Evolutionary conservation across 1,140 invertebrate genomes (phyloP).

Genomic region (Tyrophagus putrescentiae): DNA sequence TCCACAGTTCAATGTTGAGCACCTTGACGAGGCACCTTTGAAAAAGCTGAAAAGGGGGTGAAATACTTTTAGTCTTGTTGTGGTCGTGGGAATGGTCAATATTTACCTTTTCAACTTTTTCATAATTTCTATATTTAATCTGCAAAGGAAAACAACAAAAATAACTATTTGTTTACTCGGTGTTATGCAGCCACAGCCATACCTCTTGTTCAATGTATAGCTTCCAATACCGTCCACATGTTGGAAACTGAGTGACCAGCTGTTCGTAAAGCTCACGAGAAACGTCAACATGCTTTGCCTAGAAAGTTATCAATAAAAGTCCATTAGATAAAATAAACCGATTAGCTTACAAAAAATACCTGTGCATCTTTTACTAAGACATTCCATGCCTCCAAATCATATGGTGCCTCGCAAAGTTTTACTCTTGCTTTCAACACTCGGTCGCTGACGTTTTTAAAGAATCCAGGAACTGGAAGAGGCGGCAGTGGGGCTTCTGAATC

Average conservation of each 20-base stretch:
- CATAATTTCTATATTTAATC: constrained; percentile 88
- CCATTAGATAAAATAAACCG: constrained; percentile 16
- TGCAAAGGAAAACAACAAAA: constrained; percentile 40
- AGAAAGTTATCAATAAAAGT: constrained; percentile 30
- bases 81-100: constrained; percentile 12
- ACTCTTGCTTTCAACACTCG: constrained; percentile 32
- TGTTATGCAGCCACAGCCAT: background rate
- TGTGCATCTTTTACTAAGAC: constrained; percentile 73
- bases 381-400: constrained; percentile 93
- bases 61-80: background rate
- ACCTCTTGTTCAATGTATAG: constrained; percentile 99
- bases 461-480: background rate
- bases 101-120: constrained; percentile 83
- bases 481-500: no score
- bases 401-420: constrained; percentile 60
- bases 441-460: constrained; percentile 16
- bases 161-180: constrained; percentile 11
- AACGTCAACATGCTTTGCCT: constrained; percentile 75
- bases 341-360: constrained; percentile 29
- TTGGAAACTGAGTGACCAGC: constrained; percentile 80
- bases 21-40: constrained; percentile 88
- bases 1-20: constrained; percentile 96
- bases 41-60: constrained; percentile 78
- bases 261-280: constrained; percentile 82
- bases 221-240: constrained; percentile 94